Conservation (phyloP, 2,113 vertebrate species). For the Protobothrops mucrosquamatus region DNA sequence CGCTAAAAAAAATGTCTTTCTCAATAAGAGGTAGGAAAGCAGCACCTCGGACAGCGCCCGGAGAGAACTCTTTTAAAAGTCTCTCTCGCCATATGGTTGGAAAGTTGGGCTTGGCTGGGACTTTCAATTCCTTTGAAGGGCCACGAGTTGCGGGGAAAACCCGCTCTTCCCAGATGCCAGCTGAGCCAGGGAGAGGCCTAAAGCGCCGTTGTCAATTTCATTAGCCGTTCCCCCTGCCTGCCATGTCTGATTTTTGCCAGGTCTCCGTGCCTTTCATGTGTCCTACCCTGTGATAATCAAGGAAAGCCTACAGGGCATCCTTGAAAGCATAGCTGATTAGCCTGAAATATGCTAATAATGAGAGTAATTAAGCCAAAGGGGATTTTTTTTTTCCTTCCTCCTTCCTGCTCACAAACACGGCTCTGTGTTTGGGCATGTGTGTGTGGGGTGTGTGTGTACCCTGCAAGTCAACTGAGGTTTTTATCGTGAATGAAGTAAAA, state of each 20-base stretch:
- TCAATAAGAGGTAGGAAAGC: not conserved
- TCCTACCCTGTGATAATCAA: slow-evolving; percentile 77
- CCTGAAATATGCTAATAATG: slow-evolving; percentile 88
- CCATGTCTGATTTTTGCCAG: slow-evolving; percentile 75
- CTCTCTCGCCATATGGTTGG: not conserved
- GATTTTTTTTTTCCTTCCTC: slow-evolving; percentile 52
- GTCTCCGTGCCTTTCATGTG: slow-evolving; percentile 86
- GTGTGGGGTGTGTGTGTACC: not conserved
- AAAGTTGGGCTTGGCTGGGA: not conserved
- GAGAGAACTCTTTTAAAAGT: not conserved
- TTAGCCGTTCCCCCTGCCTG: slow-evolving; percentile 59
- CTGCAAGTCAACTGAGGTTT: slow-evolving; percentile 35
- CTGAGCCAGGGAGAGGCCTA: not conserved
- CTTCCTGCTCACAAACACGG: slow-evolving; percentile 21
- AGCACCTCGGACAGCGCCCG: not conserved
- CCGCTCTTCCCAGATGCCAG: not conserved
- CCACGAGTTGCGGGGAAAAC: not conserved
- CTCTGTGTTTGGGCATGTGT: not conserved
- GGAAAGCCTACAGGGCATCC: slow-evolving; percentile 86
- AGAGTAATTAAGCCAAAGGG: slow-evolving; percentile 92
- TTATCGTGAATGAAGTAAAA: slow-evolving; percentile 33
- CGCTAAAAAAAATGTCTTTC: not conserved
- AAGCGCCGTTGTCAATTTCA: not conserved
- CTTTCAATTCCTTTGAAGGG: not conserved
- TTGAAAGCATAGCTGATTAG: slow-evolving; percentile 81